Percentiles rank a stretch among this genome's conserved stretches.
These are phyloP conservation scores for Zelleria hepariella DNA, from an alignment of 2,888 invertebrate species.

Conservation along the genomic window DNA sequence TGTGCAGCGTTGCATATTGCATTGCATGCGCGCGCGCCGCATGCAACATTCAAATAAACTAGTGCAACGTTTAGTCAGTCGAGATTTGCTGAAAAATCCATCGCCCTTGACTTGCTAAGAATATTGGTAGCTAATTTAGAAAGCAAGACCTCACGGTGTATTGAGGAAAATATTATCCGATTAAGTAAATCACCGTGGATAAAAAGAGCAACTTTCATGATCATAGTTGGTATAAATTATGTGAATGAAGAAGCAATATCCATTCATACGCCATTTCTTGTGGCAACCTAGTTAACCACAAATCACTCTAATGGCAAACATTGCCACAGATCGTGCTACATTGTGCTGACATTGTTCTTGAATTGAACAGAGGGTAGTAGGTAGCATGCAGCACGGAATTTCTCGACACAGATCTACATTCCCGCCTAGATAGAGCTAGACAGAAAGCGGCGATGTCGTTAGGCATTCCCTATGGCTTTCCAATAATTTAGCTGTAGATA, in stretches of 20 bases:
- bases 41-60: not conserved
- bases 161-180: not conserved
- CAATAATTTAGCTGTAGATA: not conserved
- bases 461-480: not conserved
- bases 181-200: not conserved
- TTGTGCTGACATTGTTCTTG: not conserved
- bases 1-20: not conserved
- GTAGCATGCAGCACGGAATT: not conserved
- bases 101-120: not conserved
- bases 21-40: not conserved
- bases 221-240: not conserved
- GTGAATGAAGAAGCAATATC: not conserved
- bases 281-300: not conserved
- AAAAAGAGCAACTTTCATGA: not conserved
- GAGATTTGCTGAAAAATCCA: not conserved
- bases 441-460: not conserved
- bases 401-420: not conserved
- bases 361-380: not conserved
- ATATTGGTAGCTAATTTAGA: not conserved
- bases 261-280: not conserved
- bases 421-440: not conserved
- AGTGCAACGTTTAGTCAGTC: not conserved
- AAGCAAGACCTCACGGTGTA: not conserved
- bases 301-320: not conserved
- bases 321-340: not conserved